Evolutionary conservation across 2,113 vertebrate genomes (phyloP), one percentile per base, ranked within the genome.

Genomic region (Puntigrus tetrazona): DNA sequence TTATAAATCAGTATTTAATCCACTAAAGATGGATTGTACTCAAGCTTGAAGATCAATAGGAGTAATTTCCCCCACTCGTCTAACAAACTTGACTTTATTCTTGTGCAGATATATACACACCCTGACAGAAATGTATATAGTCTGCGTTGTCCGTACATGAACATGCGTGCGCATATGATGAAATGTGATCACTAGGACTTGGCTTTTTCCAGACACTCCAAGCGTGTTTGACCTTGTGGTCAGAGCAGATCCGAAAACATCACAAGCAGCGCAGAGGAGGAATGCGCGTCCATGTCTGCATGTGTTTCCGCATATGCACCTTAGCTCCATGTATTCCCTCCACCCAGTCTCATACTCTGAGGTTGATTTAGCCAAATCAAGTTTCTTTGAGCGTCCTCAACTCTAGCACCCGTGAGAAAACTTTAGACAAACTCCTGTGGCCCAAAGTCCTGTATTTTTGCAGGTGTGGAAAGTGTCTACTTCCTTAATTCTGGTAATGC

Each of bases 401-500:
- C 38, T 38, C 34, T 25, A 50, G 76, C 67, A 36, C 87, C 83
- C 76, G 78, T 67, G 82, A 78, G 86, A 86, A 84, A 79, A 55
- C 70, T 89, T 91, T 78, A 55, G 22, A 83, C 52, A 69, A 2
- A 55, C 69, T 81, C 16, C 25, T 55, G 52, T 3, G 52, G 52
- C 52, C 7, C 72, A 78, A 75, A 78, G 59, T 22, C 78, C 50
- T 89, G 93, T 97, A 95, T 96, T 97, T 96, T 89, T 94, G 93
- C 95, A 97, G 95, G 95, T 97, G 95, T 94, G 88, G 87, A 92
- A 92, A 55, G 82, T 31, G 38, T 75, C 70, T 86, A 57, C 61
- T 52, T 67, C 78, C 38, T 50, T 27, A 73, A 77, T 29, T 13
- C 16, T 31, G 3, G 78, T 34, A 78, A 41, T 80, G 47, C 65